Base-by-base conservation (phyloP, 1,140 invertebrate species). In the Onthophagus taurus region DNA sequence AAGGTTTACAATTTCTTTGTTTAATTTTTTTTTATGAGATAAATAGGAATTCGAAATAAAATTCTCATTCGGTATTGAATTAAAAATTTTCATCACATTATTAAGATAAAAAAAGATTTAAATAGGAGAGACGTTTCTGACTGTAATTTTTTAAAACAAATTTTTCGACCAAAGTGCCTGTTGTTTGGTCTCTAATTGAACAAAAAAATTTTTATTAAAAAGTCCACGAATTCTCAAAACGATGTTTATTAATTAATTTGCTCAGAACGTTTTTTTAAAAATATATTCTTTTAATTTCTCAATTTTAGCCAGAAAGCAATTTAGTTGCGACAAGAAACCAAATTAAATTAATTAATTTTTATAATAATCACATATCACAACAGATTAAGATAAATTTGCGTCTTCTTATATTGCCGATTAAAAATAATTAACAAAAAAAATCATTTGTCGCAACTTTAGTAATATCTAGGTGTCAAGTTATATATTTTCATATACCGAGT, bases 151-250 rank as follows among this genome's bases (percentile, higher is more conserved):
- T 18, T 18, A 37, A 37, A 37, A 37, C 35, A 21, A 37, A 37
- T 21, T 20, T 37, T 33, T 48, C 43, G 56, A 60, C 56, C 56
- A 58, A 58, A 60, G 58, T 60, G 56, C 56, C 56, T 60, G 50
- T 54, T 57, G 41, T 60, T 60, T 58, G 52, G 51, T 58, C 47
- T 21, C 33, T 41, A 45, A n/a, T n/a, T n/a, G n/a, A n/a, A n/a
- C n/a, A n/a, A n/a, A n/a, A n/a, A n/a, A n/a, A n/a, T n/a, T n/a
- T n/a, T n/a, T n/a, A n/a, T n/a, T n/a, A n/a, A n/a, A n/a, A n/a
- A n/a, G n/a, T n/a, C n/a, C n/a, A n/a, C n/a, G n/a, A n/a, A n/a
- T n/a, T n/a, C n/a, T n/a, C n/a, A n/a, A n/a, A n/a, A n/a, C n/a
- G n/a, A n/a, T n/a, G n/a, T n/a, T n/a, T n/a, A n/a, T n/a, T n/a